Percentiles rank a stretch among this genome's conserved stretches.
These are phyloP conservation scores for Dasyprocta punctata DNA, from an alignment of 2,113 vertebrate species.

Conservation along the genomic window DNA sequence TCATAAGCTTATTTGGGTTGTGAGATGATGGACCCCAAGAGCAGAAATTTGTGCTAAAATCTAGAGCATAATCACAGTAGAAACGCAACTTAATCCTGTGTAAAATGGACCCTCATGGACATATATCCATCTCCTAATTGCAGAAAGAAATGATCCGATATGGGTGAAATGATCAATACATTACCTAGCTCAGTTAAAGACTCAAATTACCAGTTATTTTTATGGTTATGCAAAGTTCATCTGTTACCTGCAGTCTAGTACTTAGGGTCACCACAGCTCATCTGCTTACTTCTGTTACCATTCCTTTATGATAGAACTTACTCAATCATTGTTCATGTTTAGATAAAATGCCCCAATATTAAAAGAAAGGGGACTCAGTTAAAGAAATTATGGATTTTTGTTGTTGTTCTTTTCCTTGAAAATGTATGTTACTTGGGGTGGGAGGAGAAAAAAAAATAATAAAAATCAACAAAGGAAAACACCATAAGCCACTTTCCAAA, in stretches of 20 bases:
- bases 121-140: not conserved
- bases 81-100: not conserved
- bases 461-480: not conserved
- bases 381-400: not conserved
- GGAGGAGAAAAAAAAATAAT: not conserved
- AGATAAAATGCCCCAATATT: not conserved
- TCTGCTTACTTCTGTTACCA: not conserved
- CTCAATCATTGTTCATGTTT: not conserved
- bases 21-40: not conserved
- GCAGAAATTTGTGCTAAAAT: not conserved
- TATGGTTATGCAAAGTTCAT: not conserved
- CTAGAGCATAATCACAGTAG: accelerated
- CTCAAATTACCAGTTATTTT: not conserved
- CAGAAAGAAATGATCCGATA: not conserved
- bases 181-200: not conserved
- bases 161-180: not conserved
- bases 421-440: not conserved
- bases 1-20: not conserved
- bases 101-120: not conserved
- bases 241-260: not conserved
- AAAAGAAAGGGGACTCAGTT: not conserved
- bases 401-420: not conserved
- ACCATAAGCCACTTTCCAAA: not conserved
- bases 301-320: not conserved
- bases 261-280: not conserved